Conservation (phyloP, 2,113 vertebrate genomes). For the Platysteira castanea region DNA sequence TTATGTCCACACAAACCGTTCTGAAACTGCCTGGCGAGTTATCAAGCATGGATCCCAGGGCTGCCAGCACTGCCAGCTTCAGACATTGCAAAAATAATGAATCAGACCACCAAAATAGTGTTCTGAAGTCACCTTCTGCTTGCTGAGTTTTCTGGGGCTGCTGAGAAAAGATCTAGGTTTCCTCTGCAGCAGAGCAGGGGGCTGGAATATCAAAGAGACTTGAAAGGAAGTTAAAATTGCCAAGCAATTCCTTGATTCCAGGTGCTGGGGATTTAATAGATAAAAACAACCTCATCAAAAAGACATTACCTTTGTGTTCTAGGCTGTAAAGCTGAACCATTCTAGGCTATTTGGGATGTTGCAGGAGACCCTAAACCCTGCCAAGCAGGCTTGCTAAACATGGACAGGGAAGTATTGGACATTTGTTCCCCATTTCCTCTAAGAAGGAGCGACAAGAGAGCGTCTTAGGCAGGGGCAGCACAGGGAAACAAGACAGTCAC, state of each 20-base stretch:
- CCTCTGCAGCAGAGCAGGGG: neutral
- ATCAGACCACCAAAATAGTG: neutral
- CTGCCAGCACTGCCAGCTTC: neutral
- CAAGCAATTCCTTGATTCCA: neutral
- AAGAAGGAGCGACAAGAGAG: neutral
- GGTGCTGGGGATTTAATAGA: neutral
- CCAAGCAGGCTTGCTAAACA: neutral
- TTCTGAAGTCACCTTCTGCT: neutral
- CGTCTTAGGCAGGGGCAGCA: neutral
- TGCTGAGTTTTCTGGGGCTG: neutral
- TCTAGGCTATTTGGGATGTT: neutral
- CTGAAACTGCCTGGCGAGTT: neutral
- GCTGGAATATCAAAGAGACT: neutral
- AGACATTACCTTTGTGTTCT: neutral
- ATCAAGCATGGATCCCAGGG: neutral
- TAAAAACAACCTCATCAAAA: neutral
- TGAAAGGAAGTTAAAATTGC: neutral
- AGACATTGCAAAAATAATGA: neutral
- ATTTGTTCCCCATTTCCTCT: neutral
- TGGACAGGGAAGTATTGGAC: neutral
- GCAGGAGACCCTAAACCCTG: neutral
- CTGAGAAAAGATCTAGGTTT: neutral
- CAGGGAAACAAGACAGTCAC: neutral
- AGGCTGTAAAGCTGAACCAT: neutral
- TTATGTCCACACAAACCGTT: neutral